These are phyloP conservation scores for Lichenostomus cassidix DNA, from an alignment of 2,113 vertebrate species.

Conservation along the genomic window DNA sequence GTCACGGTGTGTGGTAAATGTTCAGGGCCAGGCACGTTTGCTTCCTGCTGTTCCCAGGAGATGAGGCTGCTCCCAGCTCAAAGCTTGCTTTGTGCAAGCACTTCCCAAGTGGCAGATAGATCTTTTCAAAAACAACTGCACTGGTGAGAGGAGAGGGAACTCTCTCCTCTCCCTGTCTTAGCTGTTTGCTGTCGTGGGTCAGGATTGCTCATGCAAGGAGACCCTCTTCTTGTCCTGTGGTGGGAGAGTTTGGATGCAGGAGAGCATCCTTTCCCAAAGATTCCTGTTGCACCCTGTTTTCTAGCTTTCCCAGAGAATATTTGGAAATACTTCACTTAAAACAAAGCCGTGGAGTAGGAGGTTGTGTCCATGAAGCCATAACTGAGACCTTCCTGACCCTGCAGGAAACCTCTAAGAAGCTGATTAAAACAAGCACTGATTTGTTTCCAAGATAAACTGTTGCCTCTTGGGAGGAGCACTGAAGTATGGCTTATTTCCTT, in stretches of 20 bases:
- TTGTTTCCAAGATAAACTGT: constrained; percentile 36
- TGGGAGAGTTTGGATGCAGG: background rate
- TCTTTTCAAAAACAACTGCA: background rate
- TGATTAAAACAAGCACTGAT: background rate
- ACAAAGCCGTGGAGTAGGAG: background rate
- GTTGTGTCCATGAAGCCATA: background rate
- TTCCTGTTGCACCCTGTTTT: background rate
- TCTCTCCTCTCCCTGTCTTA: background rate
- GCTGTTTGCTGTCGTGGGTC: accelerated
- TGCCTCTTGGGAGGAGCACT: background rate
- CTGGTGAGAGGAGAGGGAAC: background rate
- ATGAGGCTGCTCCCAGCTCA: background rate
- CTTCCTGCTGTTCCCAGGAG: constrained; percentile 5
- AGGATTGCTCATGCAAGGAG: background rate
- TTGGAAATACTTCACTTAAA: background rate
- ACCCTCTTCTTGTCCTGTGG: background rate
- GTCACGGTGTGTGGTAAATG: background rate
- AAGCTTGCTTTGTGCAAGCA: background rate
- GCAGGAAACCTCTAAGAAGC: background rate
- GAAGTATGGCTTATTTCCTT: background rate
- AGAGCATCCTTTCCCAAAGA: background rate
- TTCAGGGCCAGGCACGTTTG: background rate
- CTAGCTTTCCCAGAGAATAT: background rate
- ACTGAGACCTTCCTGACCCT: background rate
- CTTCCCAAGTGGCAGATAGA: background rate